A percentile compares a stretch with the other conserved stretches of the same genome.
phyloP scores from a whole-genome alignment of 1,140 invertebrate genomes.

The Drosophila obscura region DNA sequence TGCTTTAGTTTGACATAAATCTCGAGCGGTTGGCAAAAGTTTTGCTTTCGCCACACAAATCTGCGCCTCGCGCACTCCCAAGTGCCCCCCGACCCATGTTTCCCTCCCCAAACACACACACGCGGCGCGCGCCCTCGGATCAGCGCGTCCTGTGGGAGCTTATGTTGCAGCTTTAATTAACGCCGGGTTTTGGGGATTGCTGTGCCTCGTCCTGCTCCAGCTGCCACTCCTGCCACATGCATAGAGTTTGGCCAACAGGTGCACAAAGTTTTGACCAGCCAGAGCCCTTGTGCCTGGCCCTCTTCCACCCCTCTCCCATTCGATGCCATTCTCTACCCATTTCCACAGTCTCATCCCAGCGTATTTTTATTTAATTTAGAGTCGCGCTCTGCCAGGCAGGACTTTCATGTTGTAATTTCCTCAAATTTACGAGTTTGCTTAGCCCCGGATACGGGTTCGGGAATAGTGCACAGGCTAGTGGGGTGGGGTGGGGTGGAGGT shows the following conservation, averaged over 20 bases:
- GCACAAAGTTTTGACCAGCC: slow-evolving; percentile 59
- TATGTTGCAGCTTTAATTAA: slow-evolving; percentile 77
- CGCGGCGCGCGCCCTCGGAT: slow-evolving; percentile 13
- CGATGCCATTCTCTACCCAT: slow-evolving; percentile 7
- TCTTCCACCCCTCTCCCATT: background rate
- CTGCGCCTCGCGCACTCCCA: slow-evolving; percentile 17
- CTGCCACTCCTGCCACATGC: background rate
- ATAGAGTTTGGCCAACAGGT: slow-evolving; percentile 58
- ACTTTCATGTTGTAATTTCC: slow-evolving; percentile 80
- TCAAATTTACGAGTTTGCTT: slow-evolving; percentile 76
- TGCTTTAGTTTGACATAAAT: slow-evolving; percentile 81
- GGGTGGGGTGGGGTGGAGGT: background rate
- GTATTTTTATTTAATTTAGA: slow-evolving; percentile 79
- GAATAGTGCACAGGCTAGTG: slow-evolving; percentile 6
- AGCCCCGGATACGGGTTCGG: slow-evolving; percentile 38
- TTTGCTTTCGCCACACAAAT: slow-evolving; percentile 65
- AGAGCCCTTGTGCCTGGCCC: slow-evolving; percentile 3
- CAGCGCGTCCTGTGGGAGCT: slow-evolving; percentile 37
- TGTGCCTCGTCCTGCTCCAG: background rate
- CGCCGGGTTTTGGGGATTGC: slow-evolving; percentile 67
- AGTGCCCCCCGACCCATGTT: slow-evolving; percentile 11
- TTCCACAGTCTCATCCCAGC: slow-evolving; percentile 22
- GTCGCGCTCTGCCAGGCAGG: slow-evolving; percentile 50
- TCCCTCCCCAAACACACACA: background rate
- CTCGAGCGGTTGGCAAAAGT: slow-evolving; percentile 62